A percentile compares a stretch with the other conserved stretches of the same genome.
Conservation (phyloP, 2,797 vertebrate species). For the Anisognathus igniventris region DNA sequence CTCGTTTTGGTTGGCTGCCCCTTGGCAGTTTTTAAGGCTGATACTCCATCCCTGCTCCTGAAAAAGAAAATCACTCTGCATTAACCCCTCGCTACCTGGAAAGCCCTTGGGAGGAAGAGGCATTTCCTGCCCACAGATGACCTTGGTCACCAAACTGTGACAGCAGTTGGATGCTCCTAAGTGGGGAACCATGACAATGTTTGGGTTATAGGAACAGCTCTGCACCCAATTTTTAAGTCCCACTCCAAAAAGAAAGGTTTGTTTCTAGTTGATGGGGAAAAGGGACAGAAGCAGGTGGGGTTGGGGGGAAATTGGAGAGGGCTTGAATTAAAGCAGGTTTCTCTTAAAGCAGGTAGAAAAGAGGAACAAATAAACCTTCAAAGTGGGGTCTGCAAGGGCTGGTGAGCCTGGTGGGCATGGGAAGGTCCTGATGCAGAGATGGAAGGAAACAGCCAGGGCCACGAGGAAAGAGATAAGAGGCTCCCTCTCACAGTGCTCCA, state of each 20-base stretch:
- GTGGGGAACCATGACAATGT: fast-evolving
- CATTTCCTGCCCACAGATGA: neutral
- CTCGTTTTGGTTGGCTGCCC: neutral
- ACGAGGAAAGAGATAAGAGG: constrained; percentile 34
- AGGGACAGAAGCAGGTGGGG: neutral
- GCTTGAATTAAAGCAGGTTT: neutral
- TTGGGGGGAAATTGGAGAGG: neutral
- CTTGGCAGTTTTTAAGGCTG: neutral
- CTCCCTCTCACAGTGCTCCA: neutral
- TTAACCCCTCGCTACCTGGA: neutral
- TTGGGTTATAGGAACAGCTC: neutral
- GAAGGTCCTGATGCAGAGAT: neutral
- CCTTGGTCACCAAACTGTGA: neutral
- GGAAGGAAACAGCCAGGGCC: constrained; percentile 36
- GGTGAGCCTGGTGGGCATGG: neutral
- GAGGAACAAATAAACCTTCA: neutral
- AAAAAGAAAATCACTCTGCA: fast-evolving
- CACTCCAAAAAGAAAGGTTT: neutral
- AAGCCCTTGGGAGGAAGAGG: neutral
- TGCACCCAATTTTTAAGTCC: neutral
- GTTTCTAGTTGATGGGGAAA: neutral
- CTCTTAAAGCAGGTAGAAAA: neutral
- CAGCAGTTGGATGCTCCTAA: neutral
- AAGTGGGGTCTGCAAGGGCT: neutral
- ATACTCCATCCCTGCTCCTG: neutral